Evolutionary conservation across 2,113 vertebrate genomes (phyloP).

Genomic region (Trogon surrucura): DNA sequence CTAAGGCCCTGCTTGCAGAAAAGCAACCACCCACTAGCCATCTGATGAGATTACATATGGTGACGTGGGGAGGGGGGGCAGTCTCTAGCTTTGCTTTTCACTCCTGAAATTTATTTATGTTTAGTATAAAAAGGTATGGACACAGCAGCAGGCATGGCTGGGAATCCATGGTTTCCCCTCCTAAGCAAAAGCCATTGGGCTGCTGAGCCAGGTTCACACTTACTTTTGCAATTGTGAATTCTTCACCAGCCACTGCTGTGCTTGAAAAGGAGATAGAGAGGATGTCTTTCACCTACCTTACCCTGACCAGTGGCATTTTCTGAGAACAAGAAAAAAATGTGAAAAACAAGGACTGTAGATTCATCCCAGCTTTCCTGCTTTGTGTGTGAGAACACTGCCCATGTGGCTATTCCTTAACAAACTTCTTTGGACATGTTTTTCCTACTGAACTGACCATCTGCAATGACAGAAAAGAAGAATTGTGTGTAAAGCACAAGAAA

Average conservation of each 20-base stretch:
- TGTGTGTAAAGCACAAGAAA: neutral
- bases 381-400: neutral
- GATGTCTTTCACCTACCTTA: neutral
- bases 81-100: neutral
- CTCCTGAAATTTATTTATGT: neutral
- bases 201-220: neutral
- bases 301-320: neutral
- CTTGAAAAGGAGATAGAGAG: neutral
- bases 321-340: neutral
- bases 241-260: neutral
- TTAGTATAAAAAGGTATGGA: neutral
- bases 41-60: neutral
- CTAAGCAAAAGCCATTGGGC: accelerated
- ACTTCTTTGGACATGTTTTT: neutral
- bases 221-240: neutral
- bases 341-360: accelerated
- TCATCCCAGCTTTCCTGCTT: neutral
- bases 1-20: neutral
- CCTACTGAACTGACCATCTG: neutral
- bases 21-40: neutral
- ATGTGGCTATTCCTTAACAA: neutral
- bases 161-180: neutral
- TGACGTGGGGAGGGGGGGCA: too few species aligned
- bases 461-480: neutral
- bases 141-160: accelerated